Percentiles rank a stretch among this genome's conserved stretches.
These are phyloP conservation scores for Ceratina calcarata DNA, from an alignment of 1,140 invertebrate species.

Conservation along the genomic window DNA sequence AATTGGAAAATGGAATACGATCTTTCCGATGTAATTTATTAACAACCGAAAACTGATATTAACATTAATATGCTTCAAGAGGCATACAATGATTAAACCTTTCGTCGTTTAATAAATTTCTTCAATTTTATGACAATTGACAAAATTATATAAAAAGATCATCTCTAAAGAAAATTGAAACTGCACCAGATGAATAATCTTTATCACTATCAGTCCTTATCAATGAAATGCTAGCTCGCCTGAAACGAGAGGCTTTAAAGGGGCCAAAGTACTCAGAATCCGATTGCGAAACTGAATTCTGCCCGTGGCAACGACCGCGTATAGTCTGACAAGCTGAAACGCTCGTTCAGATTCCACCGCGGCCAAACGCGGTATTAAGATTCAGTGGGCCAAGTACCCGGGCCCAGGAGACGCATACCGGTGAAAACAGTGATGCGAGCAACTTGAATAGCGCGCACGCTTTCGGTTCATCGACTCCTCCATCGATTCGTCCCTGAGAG, in stretches of 20 bases:
- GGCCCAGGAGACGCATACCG: neutral
- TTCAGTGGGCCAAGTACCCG: constrained; percentile 52
- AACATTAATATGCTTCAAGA: no score
- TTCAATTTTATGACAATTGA: no score
- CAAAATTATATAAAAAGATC: no score
- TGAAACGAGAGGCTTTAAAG: neutral
- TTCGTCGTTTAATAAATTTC: no score
- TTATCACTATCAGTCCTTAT: no score
- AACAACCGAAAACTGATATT: neutral
- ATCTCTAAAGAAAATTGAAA: no score
- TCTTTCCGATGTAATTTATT: neutral
- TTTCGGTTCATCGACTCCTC: constrained; percentile 42
- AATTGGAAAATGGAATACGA: constrained; percentile 5
- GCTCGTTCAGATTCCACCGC: constrained; percentile 28
- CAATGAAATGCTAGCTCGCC: no score
- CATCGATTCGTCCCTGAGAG: constrained; percentile 40
- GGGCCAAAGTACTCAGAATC: neutral
- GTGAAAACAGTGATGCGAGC: neutral
- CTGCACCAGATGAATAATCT: no score
- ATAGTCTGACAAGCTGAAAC: neutral
- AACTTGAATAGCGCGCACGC: neutral
- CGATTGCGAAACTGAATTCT: neutral
- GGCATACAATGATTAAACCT: no score
- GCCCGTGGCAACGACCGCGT: neutral
- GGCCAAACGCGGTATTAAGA: constrained; percentile 53